Evolutionary conservation across 2,888 invertebrate genomes (phyloP).

Genomic region (Hirtodrosophila cameraria): DNA sequence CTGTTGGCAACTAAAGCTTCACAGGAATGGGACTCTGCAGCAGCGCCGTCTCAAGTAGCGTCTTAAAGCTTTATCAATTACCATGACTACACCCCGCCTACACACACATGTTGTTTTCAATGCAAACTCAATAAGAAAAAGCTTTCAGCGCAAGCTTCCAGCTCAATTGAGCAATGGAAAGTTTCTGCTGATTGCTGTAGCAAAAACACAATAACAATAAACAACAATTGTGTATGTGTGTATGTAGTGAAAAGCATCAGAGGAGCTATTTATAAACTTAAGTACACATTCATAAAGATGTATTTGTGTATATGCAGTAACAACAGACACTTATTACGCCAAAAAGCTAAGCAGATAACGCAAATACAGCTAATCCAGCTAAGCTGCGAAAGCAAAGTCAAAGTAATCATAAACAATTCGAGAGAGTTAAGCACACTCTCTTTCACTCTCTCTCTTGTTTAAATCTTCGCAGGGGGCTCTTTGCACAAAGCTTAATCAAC

Average conservation of each 20-base stretch:
- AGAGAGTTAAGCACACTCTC: background rate
- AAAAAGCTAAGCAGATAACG: conserved; percentile 38
- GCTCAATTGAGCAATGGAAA: conserved; percentile 62
- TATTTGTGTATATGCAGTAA: background rate
- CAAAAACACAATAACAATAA: conserved; percentile 23
- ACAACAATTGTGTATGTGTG: conserved; percentile 1
- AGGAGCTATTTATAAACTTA: conserved; percentile 43
- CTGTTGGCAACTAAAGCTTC: conserved; percentile 22
- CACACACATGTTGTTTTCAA: background rate
- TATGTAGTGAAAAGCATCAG: conserved; percentile 9
- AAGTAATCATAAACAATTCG: background rate
- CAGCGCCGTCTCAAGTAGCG: background rate
- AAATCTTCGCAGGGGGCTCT: conserved; percentile 35
- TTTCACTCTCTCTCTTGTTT: background rate
- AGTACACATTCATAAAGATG: background rate
- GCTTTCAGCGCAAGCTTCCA: conserved; percentile 30
- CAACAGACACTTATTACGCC: conserved; percentile 16
- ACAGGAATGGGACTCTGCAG: background rate
- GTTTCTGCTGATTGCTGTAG: conserved; percentile 47
- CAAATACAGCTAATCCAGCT: conserved; percentile 24
- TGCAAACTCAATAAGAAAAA: conserved; percentile 6
- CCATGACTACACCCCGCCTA: conserved; percentile 6
- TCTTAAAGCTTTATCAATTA: conserved; percentile 24
- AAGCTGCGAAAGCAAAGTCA: conserved; percentile 24
- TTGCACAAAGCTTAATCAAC: conserved; percentile 40